Conservation (phyloP, 2,888 invertebrate genomes). For the Philereme transversata region DNA sequence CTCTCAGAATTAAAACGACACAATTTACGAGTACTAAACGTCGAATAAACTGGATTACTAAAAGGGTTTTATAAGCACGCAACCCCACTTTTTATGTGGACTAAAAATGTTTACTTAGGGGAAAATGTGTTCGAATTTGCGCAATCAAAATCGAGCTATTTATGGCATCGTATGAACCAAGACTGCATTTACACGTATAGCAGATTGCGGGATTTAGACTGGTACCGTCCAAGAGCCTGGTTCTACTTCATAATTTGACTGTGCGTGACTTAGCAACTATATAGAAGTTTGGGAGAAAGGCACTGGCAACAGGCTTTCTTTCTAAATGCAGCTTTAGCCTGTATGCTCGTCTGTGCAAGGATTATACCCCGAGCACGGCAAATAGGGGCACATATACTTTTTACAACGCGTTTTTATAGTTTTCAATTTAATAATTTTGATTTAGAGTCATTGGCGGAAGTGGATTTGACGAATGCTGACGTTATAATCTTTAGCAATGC, state of each 20-base stretch:
- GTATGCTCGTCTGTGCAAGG: background rate
- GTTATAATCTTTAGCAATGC: background rate
- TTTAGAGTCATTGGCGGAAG: conserved; percentile 30
- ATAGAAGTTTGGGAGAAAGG: background rate
- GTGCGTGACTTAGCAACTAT: background rate
- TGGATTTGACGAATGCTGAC: conserved; percentile 18
- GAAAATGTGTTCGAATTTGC: conserved; percentile 34
- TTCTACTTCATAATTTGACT: background rate
- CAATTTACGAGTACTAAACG: conserved; percentile 46
- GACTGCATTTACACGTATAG: background rate
- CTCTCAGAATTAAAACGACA: conserved; percentile 43
- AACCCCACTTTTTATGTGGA: conserved; percentile 45
- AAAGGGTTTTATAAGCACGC: conserved; percentile 48
- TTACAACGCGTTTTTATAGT: conserved; percentile 37
- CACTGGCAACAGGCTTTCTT: background rate
- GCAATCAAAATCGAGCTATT: conserved; percentile 36
- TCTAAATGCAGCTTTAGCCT: background rate
- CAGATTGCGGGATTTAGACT: background rate
- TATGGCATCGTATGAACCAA: conserved; percentile 11
- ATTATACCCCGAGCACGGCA: conserved; percentile 23
- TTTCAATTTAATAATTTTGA: conserved; percentile 36
- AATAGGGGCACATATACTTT: conserved; percentile 18
- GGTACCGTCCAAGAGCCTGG: too few relatives aligned
- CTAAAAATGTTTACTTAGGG: conserved; percentile 45
- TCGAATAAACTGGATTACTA: conserved; percentile 44